Conservation (phyloP, 92 coral and sea anemone genomes). For the Pocillopora grandis region DNA sequence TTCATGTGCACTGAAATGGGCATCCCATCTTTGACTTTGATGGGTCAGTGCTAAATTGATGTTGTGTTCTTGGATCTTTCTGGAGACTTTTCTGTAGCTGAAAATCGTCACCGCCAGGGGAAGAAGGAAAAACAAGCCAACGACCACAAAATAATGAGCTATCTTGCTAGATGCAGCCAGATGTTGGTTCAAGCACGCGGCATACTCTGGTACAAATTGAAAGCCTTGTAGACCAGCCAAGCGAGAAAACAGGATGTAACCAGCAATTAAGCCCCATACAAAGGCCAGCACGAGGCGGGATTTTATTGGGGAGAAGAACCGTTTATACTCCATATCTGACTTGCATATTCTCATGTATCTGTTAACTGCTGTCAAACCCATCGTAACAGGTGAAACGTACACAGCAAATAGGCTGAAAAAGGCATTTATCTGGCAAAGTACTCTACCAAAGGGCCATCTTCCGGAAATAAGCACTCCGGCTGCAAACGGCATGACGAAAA, state of each 20-base stretch:
- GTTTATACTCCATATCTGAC: background rate
- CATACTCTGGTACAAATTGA: background rate
- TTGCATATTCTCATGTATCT: slow-evolving; percentile 24
- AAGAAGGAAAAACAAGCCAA: background rate
- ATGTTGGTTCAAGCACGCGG: background rate
- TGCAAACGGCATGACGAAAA: slow-evolving; percentile 18
- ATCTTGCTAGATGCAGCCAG: background rate
- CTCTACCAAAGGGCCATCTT: slow-evolving; percentile 16
- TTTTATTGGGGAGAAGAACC: slow-evolving; percentile 2
- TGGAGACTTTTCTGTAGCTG: slow-evolving; percentile 18
- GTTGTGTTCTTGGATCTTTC: slow-evolving; percentile 8
- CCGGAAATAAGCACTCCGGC: slow-evolving; percentile 1
- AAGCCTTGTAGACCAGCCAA: background rate
- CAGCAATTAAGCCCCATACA: background rate
- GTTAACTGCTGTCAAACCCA: slow-evolving; percentile 21
- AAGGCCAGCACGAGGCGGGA: background rate
- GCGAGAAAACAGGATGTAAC: background rate
- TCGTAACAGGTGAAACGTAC: slow-evolving; percentile 21
- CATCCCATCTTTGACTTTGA: background rate
- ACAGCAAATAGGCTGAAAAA: slow-evolving; percentile 10
- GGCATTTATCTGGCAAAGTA: slow-evolving; percentile 2
- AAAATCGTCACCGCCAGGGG: background rate
- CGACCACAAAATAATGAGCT: background rate
- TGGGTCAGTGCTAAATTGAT: background rate
- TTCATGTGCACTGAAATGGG: background rate